A percentile compares a stretch with the other conserved stretches of the same genome.
Conservation (phyloP, 2,797 vertebrate genomes). For the Sciaenops ocellatus region DNA sequence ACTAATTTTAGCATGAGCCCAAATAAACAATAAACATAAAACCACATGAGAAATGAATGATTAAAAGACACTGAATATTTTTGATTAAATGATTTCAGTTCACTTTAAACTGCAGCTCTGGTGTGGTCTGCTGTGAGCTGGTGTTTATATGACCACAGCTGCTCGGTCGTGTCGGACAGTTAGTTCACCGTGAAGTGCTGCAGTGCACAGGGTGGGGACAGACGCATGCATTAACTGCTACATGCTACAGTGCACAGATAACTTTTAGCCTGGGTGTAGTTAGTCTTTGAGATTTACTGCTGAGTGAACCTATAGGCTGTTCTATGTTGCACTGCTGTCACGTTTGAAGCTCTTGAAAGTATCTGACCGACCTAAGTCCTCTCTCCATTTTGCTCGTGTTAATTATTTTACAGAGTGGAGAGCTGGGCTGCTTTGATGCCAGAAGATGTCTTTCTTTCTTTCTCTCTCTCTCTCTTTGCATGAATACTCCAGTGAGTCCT, state of each 20-base stretch:
- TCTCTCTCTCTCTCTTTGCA: constrained; percentile 32
- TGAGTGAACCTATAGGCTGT: neutral
- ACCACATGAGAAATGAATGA: neutral
- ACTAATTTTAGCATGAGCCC: neutral
- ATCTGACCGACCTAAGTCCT: constrained; percentile 28
- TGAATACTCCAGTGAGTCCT: constrained; percentile 49
- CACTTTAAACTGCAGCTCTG: neutral
- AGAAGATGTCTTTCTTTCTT: constrained; percentile 46
- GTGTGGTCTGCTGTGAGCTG: neutral
- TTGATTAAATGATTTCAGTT: neutral
- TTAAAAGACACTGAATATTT: neutral
- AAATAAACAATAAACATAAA: neutral
- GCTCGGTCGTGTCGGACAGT: neutral
- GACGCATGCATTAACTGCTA: neutral
- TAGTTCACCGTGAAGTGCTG: neutral
- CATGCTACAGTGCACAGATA: neutral
- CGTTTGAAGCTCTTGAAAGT: neutral
- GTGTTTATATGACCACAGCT: neutral
- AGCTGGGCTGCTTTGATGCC: constrained; percentile 58
- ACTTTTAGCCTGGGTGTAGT: neutral
- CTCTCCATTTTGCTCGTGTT: constrained; percentile 46
- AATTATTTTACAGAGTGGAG: constrained; percentile 55
- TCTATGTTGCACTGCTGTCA: neutral
- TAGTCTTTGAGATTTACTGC: neutral
- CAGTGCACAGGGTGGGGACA: neutral